Base-by-base conservation (phyloP, 2,888 invertebrate species). In the Napeogenes sylphis region DNA sequence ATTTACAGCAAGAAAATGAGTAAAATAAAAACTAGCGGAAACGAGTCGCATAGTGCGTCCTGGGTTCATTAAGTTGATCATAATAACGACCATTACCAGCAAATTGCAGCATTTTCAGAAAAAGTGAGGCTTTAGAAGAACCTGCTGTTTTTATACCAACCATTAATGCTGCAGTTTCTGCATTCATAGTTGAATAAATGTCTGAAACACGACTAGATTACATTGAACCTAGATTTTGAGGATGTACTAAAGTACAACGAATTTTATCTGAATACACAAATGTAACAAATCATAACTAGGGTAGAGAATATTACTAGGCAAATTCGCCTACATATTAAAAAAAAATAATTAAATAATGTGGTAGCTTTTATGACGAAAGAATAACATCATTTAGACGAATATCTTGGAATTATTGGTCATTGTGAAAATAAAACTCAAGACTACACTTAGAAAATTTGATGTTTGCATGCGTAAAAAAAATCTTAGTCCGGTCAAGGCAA, bases 401-500 rank as follows among this genome's bases (percentile, higher is more conserved):
- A 21, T 21, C 21, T 21, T 21, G 21, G 21, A 21, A 21, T 21
- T 21, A 21, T 21, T 21, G 21, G 21, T 21, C 21, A 21, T 21
- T 21, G 21, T 21, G 21, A 1, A 21, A 21, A 21, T 21, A 21
- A 21, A 21, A 21, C 21, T 21, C 21, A 21, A 21, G 21, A 21
- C 21, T 21, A 21, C 1, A 21, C 21, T 21, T 57, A 45, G 53
- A 63, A 75, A 71, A 66, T 69, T 70, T 2, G 35, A 72, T 72
- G 82, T 84, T 83, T 81, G 80, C 82, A 84, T 84, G 81, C 80
- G 84, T 85, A 84, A 87, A 87, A 86, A 85, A 85, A 85, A 84
- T 82, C 72, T 75, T 75, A 73, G 79, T 74, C 75, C 77, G 75
- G 75, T 70, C 71, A 71, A 65, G 60, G 21, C 21, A 21, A 66